A percentile compares a stretch with the other conserved stretches of the same genome.
These are phyloP conservation scores for Papilio helenus DNA, from an alignment of 1,140 invertebrate genomes.

Conservation along the genomic window DNA sequence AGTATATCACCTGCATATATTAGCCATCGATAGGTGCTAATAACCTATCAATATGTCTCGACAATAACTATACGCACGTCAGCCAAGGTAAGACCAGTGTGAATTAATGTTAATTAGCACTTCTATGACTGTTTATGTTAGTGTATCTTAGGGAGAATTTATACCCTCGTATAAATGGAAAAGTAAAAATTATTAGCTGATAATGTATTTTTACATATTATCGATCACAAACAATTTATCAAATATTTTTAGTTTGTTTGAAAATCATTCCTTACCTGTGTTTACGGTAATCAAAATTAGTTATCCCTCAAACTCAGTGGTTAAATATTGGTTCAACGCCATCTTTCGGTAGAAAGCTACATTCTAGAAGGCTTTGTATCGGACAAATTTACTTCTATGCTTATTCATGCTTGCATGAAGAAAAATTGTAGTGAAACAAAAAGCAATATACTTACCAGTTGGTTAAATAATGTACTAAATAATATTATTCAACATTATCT, in stretches of 20 bases:
- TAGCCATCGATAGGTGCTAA: background rate
- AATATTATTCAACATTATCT: background rate
- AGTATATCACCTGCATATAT: background rate
- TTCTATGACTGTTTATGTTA: background rate
- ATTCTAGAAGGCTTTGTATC: background rate
- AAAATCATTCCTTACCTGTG: too few relatives aligned
- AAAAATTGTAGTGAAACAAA: too few relatives aligned
- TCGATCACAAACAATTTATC: too few relatives aligned
- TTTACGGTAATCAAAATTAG: too few relatives aligned
- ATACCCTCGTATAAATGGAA: background rate
- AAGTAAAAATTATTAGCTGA: too few relatives aligned
- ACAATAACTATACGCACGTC: background rate
- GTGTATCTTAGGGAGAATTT: background rate
- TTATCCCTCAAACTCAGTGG: too few relatives aligned
- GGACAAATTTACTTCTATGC: too few relatives aligned
- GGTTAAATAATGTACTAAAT: background rate
- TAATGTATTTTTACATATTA: too few relatives aligned
- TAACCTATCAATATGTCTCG: background rate
- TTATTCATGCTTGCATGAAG: too few relatives aligned
- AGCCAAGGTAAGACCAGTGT: background rate
- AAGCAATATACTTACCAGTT: too few relatives aligned
- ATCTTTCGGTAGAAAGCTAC: background rate
- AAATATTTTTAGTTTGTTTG: too few relatives aligned
- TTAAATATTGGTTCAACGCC: background rate
- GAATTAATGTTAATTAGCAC: conserved; percentile 4